Conservation (phyloP, 2,797 vertebrate species). For the Jordanella pulchra region DNA sequence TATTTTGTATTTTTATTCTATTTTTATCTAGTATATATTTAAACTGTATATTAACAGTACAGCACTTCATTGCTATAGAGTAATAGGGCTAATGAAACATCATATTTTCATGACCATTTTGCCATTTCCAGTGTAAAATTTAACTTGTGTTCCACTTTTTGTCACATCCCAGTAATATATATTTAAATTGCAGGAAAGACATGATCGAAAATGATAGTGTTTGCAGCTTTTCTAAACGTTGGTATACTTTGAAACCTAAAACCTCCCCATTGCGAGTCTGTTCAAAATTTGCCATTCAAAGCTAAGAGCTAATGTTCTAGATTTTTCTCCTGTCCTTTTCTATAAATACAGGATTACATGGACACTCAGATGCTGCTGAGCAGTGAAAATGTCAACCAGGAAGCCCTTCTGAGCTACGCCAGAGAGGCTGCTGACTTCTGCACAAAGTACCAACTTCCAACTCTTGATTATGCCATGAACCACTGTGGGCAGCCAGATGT, state of each 20-base stretch:
- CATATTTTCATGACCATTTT: too few species aligned
- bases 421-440: conserved; percentile 96
- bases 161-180: not conserved
- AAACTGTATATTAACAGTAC: too few species aligned
- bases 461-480: conserved; percentile 94
- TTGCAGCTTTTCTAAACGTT: not conserved
- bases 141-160: not conserved
- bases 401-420: conserved; percentile 91
- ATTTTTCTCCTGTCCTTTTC: conserved; percentile 25
- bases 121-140: too few species aligned
- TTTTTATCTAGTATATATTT: too few species aligned
- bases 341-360: conserved; percentile 83
- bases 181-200: not conserved
- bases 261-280: not conserved
- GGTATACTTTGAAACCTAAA: not conserved
- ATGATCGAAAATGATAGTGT: not conserved
- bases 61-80: too few species aligned
- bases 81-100: too few species aligned
- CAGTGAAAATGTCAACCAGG: conserved; percentile 92
- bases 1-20: too few species aligned
- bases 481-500: conserved; percentile 93
- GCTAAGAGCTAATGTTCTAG: not conserved
- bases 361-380: conserved; percentile 92
- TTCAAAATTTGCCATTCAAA: not conserved
- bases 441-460: conserved; percentile 95